These are phyloP conservation scores for Peromyscus leucopus DNA, from an alignment of 2,113 vertebrate species.

Conservation along the genomic window DNA sequence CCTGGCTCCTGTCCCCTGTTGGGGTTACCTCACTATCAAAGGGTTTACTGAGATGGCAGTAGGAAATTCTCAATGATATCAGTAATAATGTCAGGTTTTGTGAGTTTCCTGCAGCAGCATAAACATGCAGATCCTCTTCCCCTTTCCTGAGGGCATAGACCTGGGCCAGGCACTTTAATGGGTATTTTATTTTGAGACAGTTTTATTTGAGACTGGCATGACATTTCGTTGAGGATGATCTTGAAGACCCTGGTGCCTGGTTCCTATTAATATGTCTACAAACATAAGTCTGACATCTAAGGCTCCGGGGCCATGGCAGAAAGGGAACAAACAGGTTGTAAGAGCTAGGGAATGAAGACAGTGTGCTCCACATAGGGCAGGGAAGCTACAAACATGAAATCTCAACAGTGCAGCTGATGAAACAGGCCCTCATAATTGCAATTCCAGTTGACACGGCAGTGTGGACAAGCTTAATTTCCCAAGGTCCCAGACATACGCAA, in stretches of 20 bases:
- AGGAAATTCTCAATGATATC: too few species aligned
- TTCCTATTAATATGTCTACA: neutral
- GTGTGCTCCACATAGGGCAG: neutral
- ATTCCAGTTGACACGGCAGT: too few species aligned
- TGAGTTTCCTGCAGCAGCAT: neutral
- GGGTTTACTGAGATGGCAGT: neutral
- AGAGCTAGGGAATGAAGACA: neutral
- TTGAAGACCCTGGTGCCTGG: neutral
- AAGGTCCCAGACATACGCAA: neutral
- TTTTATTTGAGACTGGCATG: neutral
- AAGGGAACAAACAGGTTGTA: neutral
- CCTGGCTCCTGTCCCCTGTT: accelerated
- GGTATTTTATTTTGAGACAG: neutral
- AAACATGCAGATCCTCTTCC: accelerated
- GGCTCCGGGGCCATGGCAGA: neutral
- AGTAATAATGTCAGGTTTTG: neutral
- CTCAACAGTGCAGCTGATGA: neutral
- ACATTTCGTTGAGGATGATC: neutral
- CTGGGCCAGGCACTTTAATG: neutral
- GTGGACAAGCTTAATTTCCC: neutral
- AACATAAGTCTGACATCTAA: neutral
- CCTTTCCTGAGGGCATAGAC: neutral
- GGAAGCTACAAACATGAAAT: neutral
- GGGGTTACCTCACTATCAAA: neutral
- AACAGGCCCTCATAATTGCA: neutral